Evolutionary conservation across 2,888 invertebrate species (phyloP), one percentile per base, ranked within the genome.

Genomic region (Erebia aethiops): DNA sequence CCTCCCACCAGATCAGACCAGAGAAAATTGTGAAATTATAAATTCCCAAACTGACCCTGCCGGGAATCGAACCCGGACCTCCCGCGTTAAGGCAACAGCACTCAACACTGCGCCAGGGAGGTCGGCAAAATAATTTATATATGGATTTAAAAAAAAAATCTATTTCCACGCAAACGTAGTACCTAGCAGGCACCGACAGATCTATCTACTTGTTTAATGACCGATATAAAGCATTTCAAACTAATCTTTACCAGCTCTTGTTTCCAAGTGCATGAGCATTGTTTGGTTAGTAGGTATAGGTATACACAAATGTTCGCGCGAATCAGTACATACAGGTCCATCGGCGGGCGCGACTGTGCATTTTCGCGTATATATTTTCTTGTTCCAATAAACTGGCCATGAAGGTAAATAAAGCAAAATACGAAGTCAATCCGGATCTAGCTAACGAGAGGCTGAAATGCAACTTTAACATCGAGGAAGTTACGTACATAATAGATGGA

Each of bases 401-500:
- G 62, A 21, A 49, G 49, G 14, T 11, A 5, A 62, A 49, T 49
- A 62, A 21, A 60, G 52, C 35, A 14, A 65, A 54, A 18, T 70
- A 70, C 2, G 75, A 81, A 75, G 84, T 96, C 2, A 96, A 96
- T 83, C 91, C 93, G 62, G 97, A 97, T 88, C 88, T 97, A 67
- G 88, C 88, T 69, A 95, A 90, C 77, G 97, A 97, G 85, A 94
- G 97, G 70, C 87, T 91, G 64, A 95, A 94, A 79, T 97, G 97
- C 78, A 95, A 95, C 65, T 97, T 97, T 83, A 90, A 96, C 84
- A 88, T 95, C 0, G 82, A 91, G 74, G 98, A 98, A 89, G 90
- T 98, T 75, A 97, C 97, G 0, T 86, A 95, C 79, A 94, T 97
- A 76, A 88, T 97, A 75, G 97, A 97, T 83, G 98, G 98, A 0